Evolutionary conservation across 1,140 invertebrate species (phyloP).

Genomic region (Caenorhabditis inopinata): DNA sequence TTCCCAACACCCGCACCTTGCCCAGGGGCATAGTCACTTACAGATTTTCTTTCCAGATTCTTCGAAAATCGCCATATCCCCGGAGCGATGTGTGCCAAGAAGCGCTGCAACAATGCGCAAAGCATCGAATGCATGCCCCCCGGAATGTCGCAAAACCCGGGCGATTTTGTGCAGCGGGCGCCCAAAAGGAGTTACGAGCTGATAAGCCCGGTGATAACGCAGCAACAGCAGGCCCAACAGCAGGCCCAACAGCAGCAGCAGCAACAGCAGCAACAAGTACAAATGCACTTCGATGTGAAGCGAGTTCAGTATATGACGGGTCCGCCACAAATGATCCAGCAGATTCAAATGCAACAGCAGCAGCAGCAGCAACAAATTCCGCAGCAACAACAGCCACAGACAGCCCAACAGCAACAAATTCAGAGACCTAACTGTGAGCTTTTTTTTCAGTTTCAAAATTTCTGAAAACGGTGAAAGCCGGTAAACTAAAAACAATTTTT

Average conservation of each 20-base stretch:
- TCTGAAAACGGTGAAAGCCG: neutral
- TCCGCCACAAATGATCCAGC: constrained; percentile 12
- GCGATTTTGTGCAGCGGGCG: neutral
- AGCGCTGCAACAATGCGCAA: constrained; percentile 64
- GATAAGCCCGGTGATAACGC: neutral
- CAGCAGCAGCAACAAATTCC: neutral
- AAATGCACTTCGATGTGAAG: constrained; percentile 11
- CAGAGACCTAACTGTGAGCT: constrained; percentile 26
- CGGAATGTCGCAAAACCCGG: constrained; percentile 26
- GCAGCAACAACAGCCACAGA: constrained; percentile 1
- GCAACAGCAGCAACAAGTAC: constrained; percentile 2
- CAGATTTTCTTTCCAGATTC: constrained; percentile 57
- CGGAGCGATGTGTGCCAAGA: constrained; percentile 65
- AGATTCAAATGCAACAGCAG: constrained; percentile 30
- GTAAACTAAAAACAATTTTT: too few species aligned
- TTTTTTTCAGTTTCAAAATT: neutral
- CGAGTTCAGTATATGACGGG: constrained; percentile 10
- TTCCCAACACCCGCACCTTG: too few species aligned
- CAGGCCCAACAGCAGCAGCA: too few species aligned
- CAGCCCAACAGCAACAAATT: constrained; percentile 24
- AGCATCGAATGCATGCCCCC: constrained; percentile 54
- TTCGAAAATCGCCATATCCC: constrained; percentile 65
- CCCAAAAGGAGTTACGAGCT: constrained; percentile 10
- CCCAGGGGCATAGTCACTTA: too few species aligned
- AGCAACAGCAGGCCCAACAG: too few species aligned